Base-by-base conservation (phyloP, 2,888 invertebrate species). In the Eulithis testata region DNA sequence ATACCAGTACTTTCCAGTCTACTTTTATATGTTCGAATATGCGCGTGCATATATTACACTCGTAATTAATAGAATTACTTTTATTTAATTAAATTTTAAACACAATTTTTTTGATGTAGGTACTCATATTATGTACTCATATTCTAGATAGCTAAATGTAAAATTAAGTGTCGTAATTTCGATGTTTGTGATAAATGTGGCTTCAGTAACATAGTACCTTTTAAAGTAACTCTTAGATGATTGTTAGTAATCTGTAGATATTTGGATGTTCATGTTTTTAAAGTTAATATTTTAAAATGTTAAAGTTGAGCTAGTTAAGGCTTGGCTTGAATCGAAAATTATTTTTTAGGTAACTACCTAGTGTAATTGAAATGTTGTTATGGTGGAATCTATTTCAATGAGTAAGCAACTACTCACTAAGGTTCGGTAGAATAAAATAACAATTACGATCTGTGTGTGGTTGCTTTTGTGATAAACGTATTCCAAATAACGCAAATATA, bases 121-220 rank as follows among this genome's bases (percentile, higher is more conserved):
- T 44, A 44, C n/a, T n/a, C n/a, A n/a, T n/a, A n/a, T n/a, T n/a
- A n/a, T 4, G 21, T 21, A 21, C 21, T 21, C 21, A 21, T 21
- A 21, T 21, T 21, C 21, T 21, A 21, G 21, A 21, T 21, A 21
- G 21, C 21, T 21, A 21, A 21, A 21, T 21, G 2, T 21, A 21
- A 31, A 8, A 51, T n/a, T n/a, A 50, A 27, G 47, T 53, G 44
- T 58, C 31, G 59, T 64, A 36, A 44, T 40, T 52, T 64, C 44
- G 55, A 63, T 66, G 60, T 66, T 56, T 45, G 66, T 67, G 66
- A 67, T 65, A 69, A 64, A 62, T 64, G 62, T 59, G 61, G 60
- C 63, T 68, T 68, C 62, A 37, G 37, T 50, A 62, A 50, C 36
- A 58, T 59, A 21, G 21, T 21, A 21, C 21, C 21, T 55, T 43